Evolutionary conservation across 1,140 invertebrate genomes (phyloP).

Genomic region (Fopius arisanus): DNA sequence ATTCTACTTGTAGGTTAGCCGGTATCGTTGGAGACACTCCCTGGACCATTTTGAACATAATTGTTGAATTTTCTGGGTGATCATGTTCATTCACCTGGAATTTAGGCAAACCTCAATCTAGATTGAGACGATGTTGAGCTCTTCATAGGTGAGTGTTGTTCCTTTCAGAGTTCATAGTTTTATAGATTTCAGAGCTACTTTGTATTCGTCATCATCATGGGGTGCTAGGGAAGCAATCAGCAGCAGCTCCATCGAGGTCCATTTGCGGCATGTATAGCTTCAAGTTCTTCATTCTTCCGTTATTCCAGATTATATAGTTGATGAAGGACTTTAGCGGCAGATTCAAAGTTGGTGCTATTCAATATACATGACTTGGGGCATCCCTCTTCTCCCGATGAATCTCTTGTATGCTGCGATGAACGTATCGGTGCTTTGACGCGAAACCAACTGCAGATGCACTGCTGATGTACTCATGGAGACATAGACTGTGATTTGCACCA

Average conservation of each 20-base stretch:
- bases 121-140: conserved; percentile 45
- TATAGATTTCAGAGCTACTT: conserved; percentile 45
- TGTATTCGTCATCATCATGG: conserved; percentile 54
- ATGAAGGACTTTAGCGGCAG: conserved; percentile 36
- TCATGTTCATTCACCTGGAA: conserved; percentile 38
- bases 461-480: neutral
- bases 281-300: conserved; percentile 31
- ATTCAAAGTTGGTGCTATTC: conserved; percentile 49
- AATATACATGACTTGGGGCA: neutral
- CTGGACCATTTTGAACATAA: conserved; percentile 33
- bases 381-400: neutral
- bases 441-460: neutral
- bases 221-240: conserved; percentile 23
- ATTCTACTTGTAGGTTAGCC: conserved; percentile 9
- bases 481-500: neutral
- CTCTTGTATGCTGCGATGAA: conserved; percentile 32
- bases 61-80: conserved; percentile 22
- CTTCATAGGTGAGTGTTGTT: conserved; percentile 40
- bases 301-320: conserved; percentile 23
- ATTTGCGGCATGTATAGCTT: neutral
- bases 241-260: conserved; percentile 23
- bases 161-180: conserved; percentile 45
- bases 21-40: neutral
- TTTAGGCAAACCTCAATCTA: conserved; percentile 50
- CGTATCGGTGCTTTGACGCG: conserved; percentile 1